Conservation (phyloP, 2,888 invertebrate genomes). For the Diarsia mendica region DNA sequence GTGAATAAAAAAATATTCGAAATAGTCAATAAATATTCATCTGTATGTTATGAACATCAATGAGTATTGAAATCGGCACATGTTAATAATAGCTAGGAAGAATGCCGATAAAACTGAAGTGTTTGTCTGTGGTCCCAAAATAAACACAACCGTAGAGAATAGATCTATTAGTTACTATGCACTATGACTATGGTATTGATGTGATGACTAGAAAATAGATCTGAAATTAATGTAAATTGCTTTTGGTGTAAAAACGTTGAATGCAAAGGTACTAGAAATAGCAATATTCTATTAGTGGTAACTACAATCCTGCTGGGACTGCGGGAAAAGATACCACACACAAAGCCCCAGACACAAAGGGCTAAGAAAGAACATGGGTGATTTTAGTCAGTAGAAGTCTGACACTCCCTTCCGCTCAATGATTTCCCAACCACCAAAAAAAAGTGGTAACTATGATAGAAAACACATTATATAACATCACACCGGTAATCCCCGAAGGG, state of each 20-base stretch:
- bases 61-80: constrained; percentile 13
- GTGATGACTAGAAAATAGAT: background rate
- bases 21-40: background rate
- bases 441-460: no score
- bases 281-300: background rate
- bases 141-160: constrained; percentile 17
- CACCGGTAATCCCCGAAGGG: no score
- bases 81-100: constrained; percentile 20
- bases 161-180: constrained; percentile 14
- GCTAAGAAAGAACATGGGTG: no score
- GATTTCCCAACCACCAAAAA: no score
- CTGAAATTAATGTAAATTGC: background rate
- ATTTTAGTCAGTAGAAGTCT: no score
- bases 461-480: no score
- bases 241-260: background rate
- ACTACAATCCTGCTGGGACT: no score
- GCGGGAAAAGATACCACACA: no score
- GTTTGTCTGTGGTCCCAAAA: constrained; percentile 32
- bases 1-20: background rate
- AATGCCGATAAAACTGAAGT: constrained; percentile 44
- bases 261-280: background rate
- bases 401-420: no score
- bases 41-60: constrained; percentile 8
- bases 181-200: background rate
- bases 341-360: no score